Conservation (phyloP, 2,113 vertebrate genomes). For the Orthonyx spaldingii region DNA sequence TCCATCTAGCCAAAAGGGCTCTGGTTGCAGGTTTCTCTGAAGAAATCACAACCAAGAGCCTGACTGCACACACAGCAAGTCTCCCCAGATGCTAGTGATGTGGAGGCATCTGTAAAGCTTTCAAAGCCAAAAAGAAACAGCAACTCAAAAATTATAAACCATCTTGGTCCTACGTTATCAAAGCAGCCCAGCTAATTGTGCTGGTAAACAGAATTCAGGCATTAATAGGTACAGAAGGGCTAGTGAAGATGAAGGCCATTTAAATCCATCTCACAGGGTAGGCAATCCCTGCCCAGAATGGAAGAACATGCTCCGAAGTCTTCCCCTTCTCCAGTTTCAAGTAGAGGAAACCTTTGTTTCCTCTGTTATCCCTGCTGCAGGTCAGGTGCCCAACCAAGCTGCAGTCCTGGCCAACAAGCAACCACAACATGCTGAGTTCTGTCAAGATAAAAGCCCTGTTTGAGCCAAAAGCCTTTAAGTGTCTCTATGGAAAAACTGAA, state of each 20-base stretch:
- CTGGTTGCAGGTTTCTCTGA: background rate
- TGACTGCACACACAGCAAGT: background rate
- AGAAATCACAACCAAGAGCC: background rate
- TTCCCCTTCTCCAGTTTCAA: background rate
- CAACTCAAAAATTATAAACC: background rate
- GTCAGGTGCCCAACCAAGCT: conserved; percentile 28
- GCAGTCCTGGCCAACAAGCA: background rate
- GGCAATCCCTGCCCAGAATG: background rate
- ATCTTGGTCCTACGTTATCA: background rate
- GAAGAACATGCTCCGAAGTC: background rate
- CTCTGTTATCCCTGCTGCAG: background rate
- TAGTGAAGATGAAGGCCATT: background rate
- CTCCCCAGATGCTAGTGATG: background rate
- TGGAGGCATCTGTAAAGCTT: background rate
- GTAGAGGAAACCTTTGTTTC: background rate
- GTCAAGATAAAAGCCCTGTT: conserved; percentile 13
- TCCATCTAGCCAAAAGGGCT: background rate
- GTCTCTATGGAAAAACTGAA: conserved; percentile 18
- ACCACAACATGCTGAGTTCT: conserved; percentile 14
- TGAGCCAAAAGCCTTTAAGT: background rate
- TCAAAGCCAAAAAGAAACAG: background rate
- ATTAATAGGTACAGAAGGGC: background rate
- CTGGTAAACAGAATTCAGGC: background rate
- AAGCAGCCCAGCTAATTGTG: background rate
- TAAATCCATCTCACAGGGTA: background rate